Conservation (phyloP, 2,888 invertebrate species). For the Erebia epiphron region DNA sequence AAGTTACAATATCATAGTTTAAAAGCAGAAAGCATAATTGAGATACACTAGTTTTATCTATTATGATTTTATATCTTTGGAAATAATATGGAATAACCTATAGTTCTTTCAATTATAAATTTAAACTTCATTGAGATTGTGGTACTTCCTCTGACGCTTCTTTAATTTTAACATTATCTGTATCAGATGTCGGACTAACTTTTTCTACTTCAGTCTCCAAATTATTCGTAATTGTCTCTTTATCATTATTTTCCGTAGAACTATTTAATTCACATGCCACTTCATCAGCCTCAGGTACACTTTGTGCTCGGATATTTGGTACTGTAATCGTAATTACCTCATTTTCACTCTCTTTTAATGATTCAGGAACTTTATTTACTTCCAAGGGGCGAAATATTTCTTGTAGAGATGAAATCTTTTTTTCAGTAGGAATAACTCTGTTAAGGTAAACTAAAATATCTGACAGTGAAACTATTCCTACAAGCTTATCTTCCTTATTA, state of each 20-base stretch:
- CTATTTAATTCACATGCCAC: conserved; percentile 46
- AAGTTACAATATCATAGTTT: conserved; percentile 65
- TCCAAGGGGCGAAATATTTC: conserved; percentile 77
- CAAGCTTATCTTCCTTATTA: conserved; percentile 75
- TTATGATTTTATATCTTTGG: conserved; percentile 69
- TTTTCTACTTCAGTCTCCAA: conserved; percentile 47
- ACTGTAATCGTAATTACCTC: conserved; percentile 74
- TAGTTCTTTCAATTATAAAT: conserved; percentile 47
- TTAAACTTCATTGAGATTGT: conserved; percentile 41
- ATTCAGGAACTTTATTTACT: conserved; percentile 75
- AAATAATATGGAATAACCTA: conserved; percentile 52
- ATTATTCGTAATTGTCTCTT: conserved; percentile 39
- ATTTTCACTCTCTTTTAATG: conserved; percentile 71
- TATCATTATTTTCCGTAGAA: conserved; percentile 37
- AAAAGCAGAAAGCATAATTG: conserved; percentile 71
- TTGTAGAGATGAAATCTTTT: conserved; percentile 76
- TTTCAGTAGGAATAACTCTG: conserved; percentile 77
- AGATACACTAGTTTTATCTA: conserved; percentile 74
- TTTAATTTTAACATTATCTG: conserved; percentile 45
- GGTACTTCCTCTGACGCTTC: conserved; percentile 45
- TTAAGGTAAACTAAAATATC: conserved; percentile 80
- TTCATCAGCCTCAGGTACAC: conserved; percentile 57
- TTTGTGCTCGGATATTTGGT: conserved; percentile 57
- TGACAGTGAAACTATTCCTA: conserved; percentile 77
- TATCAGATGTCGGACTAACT: conserved; percentile 47